Conservation (phyloP, 1,140 invertebrate species). For the Acyrthosiphon pisum region DNA sequence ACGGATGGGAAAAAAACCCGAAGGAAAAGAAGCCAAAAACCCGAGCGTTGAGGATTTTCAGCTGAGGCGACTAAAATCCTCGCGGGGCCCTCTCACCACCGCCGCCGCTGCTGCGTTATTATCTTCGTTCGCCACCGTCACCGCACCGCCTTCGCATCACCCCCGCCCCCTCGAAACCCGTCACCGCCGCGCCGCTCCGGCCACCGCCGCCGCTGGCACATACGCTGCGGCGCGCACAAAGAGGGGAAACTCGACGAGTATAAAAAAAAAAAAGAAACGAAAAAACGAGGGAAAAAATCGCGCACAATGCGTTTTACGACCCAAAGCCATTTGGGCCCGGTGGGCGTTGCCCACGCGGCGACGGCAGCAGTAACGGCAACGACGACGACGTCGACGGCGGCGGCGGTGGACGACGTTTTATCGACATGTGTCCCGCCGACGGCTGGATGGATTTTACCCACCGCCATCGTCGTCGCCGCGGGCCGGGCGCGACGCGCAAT, state of each 20-base stretch:
- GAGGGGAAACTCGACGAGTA: background rate
- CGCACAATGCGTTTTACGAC: conserved; percentile 52
- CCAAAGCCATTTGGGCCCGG: background rate
- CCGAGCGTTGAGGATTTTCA: conserved; percentile 24
- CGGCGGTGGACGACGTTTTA: conserved; percentile 36
- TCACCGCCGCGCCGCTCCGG: background rate
- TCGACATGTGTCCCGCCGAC: conserved; percentile 51
- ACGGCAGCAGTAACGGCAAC: background rate
- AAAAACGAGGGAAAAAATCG: conserved; percentile 25
- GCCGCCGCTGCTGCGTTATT: conserved; percentile 13
- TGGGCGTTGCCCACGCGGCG: conserved; percentile 22
- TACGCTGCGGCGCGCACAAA: background rate
- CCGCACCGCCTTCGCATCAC: background rate
- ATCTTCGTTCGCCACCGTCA: background rate
- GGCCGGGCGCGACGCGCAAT: conserved; percentile 49
- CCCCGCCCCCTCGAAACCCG: background rate
- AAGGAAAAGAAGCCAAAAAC: conserved; percentile 48
- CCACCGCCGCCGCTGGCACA: background rate
- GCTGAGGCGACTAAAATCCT: conserved; percentile 43
- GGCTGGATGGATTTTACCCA: conserved; percentile 34
- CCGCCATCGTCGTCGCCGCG: background rate
- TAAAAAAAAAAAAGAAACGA: background rate
- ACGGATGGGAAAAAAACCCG: background rate
- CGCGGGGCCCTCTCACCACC: background rate
- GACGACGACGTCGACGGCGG: background rate